A percentile compares a stretch with the other conserved stretches of the same genome.
These are phyloP conservation scores for Eutrigla gurnardus DNA, from an alignment of 2,797 vertebrate species.

Conservation along the genomic window DNA sequence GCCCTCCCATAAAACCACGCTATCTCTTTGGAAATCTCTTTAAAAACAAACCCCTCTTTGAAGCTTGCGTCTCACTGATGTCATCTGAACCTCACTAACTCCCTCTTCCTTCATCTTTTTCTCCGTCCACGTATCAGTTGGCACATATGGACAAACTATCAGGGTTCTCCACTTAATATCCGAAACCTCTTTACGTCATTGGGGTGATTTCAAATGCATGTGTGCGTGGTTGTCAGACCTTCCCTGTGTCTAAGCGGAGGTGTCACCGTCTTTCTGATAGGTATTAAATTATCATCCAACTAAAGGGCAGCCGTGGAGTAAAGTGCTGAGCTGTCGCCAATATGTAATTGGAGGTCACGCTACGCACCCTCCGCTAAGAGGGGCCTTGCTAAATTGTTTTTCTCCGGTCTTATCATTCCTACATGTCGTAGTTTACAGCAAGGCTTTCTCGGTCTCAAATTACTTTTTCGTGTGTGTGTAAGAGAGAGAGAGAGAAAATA, in stretches of 20 bases:
- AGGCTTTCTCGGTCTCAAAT: conserved; percentile 55
- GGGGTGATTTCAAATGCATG: not conserved
- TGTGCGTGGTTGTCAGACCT: conserved; percentile 13
- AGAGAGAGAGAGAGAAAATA: not conserved
- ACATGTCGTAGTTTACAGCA: conserved; percentile 56
- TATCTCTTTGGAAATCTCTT: conserved; percentile 54
- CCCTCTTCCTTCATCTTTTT: not conserved
- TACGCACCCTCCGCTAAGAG: conserved; percentile 31
- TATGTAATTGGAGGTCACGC: conserved; percentile 56
- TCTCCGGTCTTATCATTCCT: conserved; percentile 55
- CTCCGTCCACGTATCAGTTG: conserved; percentile 26
- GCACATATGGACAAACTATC: conserved; percentile 38
- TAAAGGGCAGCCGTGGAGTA: conserved; percentile 61
- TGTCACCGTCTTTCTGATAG: conserved; percentile 44
- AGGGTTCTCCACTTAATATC: conserved; percentile 17
- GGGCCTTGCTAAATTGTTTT: conserved; percentile 57
- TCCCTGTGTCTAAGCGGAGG: conserved; percentile 38
- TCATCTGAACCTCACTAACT: conserved; percentile 37
- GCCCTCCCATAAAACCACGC: conserved; percentile 61
- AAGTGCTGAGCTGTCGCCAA: conserved; percentile 52
- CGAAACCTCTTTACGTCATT: not conserved
- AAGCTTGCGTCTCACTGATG: conserved; percentile 51
- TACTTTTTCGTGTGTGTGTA: conserved; percentile 23
- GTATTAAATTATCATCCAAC: conserved; percentile 49
- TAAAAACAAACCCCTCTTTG: conserved; percentile 51